A percentile compares a stretch with the other conserved stretches of the same genome.
These are phyloP conservation scores for Neodon shergylaensis DNA, from an alignment of 2,113 vertebrate genomes.

Conservation along the genomic window DNA sequence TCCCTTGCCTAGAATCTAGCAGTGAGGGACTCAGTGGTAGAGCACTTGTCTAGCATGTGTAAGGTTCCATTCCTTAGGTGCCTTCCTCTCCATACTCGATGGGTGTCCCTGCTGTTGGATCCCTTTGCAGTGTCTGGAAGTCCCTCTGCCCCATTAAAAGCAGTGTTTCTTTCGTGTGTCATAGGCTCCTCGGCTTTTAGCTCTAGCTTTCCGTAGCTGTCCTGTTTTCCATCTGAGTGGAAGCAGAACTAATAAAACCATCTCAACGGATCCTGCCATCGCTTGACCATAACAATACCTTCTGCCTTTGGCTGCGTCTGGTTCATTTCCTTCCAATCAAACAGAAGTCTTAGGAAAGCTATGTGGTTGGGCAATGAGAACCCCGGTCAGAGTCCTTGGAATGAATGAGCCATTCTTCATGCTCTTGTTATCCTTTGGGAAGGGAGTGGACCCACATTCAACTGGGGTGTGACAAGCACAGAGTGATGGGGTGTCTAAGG, in stretches of 20 bases:
- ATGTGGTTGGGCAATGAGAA: no score
- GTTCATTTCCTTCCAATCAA: not conserved
- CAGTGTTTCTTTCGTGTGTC: not conserved
- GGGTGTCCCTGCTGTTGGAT: not conserved
- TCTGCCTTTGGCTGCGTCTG: not conserved
- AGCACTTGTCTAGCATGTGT: not conserved
- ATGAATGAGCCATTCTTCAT: not conserved
- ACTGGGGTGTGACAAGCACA: not conserved
- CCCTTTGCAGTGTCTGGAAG: not conserved
- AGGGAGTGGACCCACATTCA: not conserved
- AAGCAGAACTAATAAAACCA: not conserved
- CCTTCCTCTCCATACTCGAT: not conserved
- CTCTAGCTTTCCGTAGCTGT: not conserved
- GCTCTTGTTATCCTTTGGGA: no score
- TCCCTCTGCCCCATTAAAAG: not conserved
- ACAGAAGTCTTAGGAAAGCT: not conserved
- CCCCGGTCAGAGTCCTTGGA: not conserved
- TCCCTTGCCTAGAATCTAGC: not conserved
- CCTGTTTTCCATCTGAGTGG: not conserved
- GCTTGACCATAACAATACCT: not conserved
- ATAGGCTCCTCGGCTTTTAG: fast-evolving
- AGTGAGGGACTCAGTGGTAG: not conserved
- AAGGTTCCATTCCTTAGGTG: not conserved
- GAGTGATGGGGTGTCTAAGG: not conserved
- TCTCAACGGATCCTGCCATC: not conserved